phyloP scores from a whole-genome alignment of 2,888 invertebrate species.

The Serrognathus titanus region DNA sequence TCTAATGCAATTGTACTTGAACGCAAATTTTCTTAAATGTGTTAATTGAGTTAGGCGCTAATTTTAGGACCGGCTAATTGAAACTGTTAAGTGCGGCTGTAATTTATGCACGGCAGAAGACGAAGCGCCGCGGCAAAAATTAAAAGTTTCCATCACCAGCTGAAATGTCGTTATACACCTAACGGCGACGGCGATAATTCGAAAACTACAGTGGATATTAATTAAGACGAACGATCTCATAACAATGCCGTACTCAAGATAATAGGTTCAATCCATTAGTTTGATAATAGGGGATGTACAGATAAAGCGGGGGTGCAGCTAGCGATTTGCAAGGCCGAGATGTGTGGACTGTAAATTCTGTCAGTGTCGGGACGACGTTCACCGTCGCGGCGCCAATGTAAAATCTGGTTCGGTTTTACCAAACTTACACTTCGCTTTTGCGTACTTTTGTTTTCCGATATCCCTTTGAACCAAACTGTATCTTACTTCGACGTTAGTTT shows the following conservation, averaged over 20 bases:
- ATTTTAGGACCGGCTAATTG: no score
- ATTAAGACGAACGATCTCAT: constrained; percentile 21
- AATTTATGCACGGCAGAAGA: no score
- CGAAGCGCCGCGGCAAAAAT: no score
- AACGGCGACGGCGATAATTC: not conserved
- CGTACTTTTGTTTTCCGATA: not conserved
- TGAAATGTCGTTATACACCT: no score
- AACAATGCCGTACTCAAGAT: constrained; percentile 23
- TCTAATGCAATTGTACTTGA: no score
- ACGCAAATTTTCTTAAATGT: no score
- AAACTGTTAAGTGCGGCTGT: no score
- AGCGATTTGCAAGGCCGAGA: constrained; percentile 17
- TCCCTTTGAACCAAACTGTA: not conserved
- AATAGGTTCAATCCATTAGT: constrained; percentile 34
- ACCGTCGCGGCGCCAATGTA: constrained; percentile 22
- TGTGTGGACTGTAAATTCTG: constrained; percentile 27
- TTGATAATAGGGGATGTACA: constrained; percentile 16
- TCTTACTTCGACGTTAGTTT: no score
- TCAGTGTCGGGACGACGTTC: constrained; percentile 24
- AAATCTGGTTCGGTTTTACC: not conserved
- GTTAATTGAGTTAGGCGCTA: no score
- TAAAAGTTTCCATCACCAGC: no score
- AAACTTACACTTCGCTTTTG: constrained; percentile 2
- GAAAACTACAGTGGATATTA: constrained; percentile 10
- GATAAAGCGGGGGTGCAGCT: not conserved